A percentile compares a stretch with the other conserved stretches of the same genome.
Evolutionary conservation across 2,888 invertebrate genomes (phyloP).

Genomic region (Diarsia mendica): DNA sequence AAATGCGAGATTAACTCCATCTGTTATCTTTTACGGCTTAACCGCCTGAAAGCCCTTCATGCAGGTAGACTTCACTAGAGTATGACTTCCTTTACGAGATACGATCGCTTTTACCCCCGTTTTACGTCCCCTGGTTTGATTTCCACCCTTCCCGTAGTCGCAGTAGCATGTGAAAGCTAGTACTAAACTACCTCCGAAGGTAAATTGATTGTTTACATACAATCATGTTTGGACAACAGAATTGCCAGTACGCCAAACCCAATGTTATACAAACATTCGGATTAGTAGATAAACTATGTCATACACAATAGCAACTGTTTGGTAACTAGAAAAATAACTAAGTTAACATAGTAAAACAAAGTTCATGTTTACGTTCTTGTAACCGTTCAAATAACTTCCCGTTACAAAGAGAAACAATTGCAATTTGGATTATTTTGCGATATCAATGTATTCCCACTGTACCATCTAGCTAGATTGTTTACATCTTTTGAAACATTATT

Average conservation of each 20-base stretch:
- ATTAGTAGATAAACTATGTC: neutral
- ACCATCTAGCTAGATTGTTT: too few species aligned
- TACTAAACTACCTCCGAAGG: neutral
- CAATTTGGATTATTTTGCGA: neutral
- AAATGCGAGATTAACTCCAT: neutral
- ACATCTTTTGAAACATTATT: constrained; percentile 11
- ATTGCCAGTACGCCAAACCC: neutral
- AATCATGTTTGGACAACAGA: neutral
- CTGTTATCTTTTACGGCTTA: neutral
- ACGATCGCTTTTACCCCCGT: neutral
- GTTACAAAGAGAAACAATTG: neutral
- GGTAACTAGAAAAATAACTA: neutral
- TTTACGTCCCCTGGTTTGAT: too few species aligned
- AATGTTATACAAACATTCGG: constrained; percentile 4
- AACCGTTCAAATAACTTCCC: neutral
- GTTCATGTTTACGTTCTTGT: neutral
- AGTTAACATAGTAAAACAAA: neutral
- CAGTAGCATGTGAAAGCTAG: neutral
- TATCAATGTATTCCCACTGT: neutral
- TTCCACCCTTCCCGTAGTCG: neutral
- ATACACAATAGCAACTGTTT: neutral
- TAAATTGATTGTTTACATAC: neutral
- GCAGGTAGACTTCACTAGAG: neutral
- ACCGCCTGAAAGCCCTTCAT: neutral
- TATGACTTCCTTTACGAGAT: neutral